These are phyloP conservation scores for Priocnemis perturbator DNA, from an alignment of 2,888 invertebrate species.

Conservation along the genomic window DNA sequence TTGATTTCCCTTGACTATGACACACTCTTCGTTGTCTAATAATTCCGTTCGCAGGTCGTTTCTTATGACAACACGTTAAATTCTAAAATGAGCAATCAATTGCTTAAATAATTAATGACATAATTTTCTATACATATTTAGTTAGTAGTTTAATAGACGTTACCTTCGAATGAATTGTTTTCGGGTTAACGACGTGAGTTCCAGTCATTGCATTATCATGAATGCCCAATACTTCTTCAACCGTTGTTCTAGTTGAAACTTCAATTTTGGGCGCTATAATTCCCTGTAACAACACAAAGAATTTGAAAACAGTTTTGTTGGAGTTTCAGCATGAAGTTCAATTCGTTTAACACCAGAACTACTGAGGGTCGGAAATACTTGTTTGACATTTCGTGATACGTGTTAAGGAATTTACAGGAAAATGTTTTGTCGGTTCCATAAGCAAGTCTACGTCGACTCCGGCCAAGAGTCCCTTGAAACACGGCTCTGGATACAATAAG, in stretches of 20 bases:
- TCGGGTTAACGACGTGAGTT: slow-evolving; percentile 72
- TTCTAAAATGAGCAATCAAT: slow-evolving; percentile 45
- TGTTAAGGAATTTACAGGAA: slow-evolving; percentile 77
- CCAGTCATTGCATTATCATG: slow-evolving; percentile 50
- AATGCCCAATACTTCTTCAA: slow-evolving; percentile 78
- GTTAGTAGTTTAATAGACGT: too few species aligned
- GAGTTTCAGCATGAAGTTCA: slow-evolving; percentile 1
- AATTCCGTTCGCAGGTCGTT: slow-evolving; percentile 57
- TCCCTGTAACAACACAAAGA: slow-evolving; percentile 76
- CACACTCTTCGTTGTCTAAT: slow-evolving; percentile 70
- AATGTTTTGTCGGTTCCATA: slow-evolving; percentile 81
- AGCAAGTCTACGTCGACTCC: slow-evolving; percentile 81
- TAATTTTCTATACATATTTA: slow-evolving; percentile 9
- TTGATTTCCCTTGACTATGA: slow-evolving; percentile 60
- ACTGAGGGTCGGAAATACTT: neutral
- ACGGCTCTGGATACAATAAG: slow-evolving; percentile 80
- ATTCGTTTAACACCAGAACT: neutral
- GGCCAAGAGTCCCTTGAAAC: slow-evolving; percentile 77
- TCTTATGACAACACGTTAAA: slow-evolving; percentile 56
- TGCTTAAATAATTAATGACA: neutral
- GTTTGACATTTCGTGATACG: neutral
- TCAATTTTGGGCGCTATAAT: slow-evolving; percentile 85
- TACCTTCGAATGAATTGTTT: slow-evolving; percentile 72
- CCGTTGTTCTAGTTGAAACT: slow-evolving; percentile 81
- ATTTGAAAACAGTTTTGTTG: neutral